Percentiles rank a stretch among this genome's conserved stretches.
Conservation (phyloP, 2,888 invertebrate species). For the Philonicus albiceps region DNA sequence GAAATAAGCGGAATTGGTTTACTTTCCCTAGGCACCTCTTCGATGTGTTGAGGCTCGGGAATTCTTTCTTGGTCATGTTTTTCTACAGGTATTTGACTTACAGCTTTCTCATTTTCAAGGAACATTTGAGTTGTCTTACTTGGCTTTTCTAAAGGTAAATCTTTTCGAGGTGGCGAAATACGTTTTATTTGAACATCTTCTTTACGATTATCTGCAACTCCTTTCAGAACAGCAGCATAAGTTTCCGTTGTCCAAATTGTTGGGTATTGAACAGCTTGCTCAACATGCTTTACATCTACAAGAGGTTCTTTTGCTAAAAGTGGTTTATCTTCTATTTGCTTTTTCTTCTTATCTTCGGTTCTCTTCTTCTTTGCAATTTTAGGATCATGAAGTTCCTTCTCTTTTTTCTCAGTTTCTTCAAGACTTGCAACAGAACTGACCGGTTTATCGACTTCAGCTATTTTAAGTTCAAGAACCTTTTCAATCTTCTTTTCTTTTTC, state of each 20-base stretch:
- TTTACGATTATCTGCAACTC: background rate
- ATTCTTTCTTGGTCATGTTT: background rate
- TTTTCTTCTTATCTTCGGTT: slow-evolving; percentile 23
- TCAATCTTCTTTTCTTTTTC: background rate
- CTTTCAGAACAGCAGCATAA: slow-evolving; percentile 58
- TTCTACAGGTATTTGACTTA: background rate
- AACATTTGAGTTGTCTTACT: background rate
- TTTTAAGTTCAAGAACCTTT: background rate
- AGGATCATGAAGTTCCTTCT: background rate
- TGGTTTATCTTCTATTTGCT: background rate
- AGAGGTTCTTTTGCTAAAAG: background rate
- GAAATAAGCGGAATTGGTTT: background rate
- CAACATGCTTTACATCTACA: background rate
- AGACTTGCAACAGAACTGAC: background rate
- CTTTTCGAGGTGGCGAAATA: background rate
- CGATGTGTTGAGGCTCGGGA: background rate
- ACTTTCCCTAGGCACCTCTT: background rate
- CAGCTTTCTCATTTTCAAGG: background rate
- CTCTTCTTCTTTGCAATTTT: background rate
- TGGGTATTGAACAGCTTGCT: slow-evolving; percentile 46
- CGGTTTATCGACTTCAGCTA: background rate
- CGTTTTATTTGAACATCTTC: background rate
- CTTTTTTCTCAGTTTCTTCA: background rate
- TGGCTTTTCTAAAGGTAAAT: background rate
- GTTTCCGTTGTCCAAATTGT: slow-evolving; percentile 59